Evolutionary conservation across 2,113 vertebrate genomes (phyloP).

Genomic region (Pluvianellus socialis): DNA sequence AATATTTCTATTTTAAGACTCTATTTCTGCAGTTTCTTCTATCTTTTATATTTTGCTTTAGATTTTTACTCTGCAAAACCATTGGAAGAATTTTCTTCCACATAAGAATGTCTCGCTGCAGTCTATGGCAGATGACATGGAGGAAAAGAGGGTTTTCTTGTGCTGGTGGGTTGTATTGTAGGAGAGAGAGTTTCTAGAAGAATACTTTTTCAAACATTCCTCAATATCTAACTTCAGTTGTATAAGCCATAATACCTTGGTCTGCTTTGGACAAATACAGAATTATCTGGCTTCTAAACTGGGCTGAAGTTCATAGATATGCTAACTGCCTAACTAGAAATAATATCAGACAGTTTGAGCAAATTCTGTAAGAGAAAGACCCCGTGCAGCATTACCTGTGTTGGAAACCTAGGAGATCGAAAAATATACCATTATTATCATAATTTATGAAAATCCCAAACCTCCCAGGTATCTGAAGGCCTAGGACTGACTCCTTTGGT

Average conservation of each 20-base stretch:
- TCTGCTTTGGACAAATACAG: background rate
- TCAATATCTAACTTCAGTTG: background rate
- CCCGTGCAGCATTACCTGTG: background rate
- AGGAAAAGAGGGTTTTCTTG: background rate
- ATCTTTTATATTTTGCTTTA: background rate
- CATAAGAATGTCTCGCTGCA: background rate
- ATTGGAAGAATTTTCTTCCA: background rate
- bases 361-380: background rate
- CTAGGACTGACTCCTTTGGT: background rate
- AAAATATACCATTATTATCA: background rate
- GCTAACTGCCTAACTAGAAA: background rate
- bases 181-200: background rate
- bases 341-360: background rate
- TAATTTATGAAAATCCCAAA: background rate
- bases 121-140: background rate
- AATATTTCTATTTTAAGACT: background rate
- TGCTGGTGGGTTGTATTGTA: background rate
- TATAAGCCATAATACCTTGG: rapidly evolving
- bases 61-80: background rate
- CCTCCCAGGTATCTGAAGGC: background rate
- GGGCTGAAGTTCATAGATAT: background rate
- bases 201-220: background rate
- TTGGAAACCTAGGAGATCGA: background rate
- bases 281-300: background rate
- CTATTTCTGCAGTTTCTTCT: background rate